Evolutionary conservation across 1,140 invertebrate species (phyloP), one percentile per base, ranked within the genome.

Genomic region (Drosophila parabipectinata): DNA sequence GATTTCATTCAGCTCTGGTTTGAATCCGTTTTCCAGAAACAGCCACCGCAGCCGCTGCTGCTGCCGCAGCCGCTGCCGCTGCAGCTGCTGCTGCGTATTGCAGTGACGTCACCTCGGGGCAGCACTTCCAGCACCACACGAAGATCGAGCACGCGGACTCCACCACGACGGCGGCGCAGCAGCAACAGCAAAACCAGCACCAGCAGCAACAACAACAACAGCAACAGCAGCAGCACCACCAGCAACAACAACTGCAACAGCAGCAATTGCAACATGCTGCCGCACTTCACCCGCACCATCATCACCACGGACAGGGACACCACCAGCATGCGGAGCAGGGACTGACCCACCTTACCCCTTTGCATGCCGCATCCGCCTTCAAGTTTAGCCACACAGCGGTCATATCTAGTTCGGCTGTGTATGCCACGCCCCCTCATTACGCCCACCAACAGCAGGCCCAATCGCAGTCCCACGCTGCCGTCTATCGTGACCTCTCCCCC

Each of bases 141-240:
- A 90, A 90, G 66, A 80, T 90, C 47, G 87, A 90, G 56, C 74
- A 90, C 47, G 88, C 87, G 30, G 87, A 90, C 59, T 90, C 87
- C 10, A 91, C 84, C 1, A 89, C 90, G 26, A 78, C 84, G 24
- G 77, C 82, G 4, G 73, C 76, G 1, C 72, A 76, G 57, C 72
- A 68, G 51, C 64, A 68, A 6, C 72, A 72, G 3, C 72, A 72
- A 2, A 59, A 62, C 0, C 72, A 28, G 15, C 72, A 47, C 3
- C 64, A 72, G 1, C 79, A 80, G 0, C 79, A 73, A 0, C 79
- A 80, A 0, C 79, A 81, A 0, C 68, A 73, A 0, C 78, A 81
- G 0, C 76, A 78, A 5, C 78, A 55, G 4, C 82, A 71, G 0
- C 81, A 84, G 0, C 83, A 81, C 0, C 82, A 87, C 4, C 81